Evolutionary conservation across 2,888 invertebrate species (phyloP).

Genomic region (Polydrusus tereticollis): DNA sequence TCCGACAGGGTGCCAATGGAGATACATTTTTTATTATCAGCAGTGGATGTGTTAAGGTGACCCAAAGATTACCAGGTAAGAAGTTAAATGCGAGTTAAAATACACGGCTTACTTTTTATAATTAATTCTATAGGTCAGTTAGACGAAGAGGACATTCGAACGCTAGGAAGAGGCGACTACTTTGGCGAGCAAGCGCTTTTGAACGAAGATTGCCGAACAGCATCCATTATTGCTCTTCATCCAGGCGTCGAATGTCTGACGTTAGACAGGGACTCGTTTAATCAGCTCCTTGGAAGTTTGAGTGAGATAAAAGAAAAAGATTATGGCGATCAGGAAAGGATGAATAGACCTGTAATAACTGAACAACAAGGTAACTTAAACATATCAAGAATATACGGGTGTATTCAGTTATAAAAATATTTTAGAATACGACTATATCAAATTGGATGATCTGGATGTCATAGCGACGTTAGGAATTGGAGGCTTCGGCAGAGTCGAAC

Average conservation of each 20-base stretch:
- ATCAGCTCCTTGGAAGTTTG: conserved; percentile 81
- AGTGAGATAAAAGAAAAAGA: conserved; percentile 81
- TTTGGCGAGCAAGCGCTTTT: conserved; percentile 77
- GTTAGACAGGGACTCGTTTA: conserved; percentile 78
- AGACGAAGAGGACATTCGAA: conserved; percentile 72
- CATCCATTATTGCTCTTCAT: conserved; percentile 75
- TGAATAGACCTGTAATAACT: conserved; percentile 64
- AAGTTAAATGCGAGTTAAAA: neutral
- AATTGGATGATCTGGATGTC: conserved; percentile 73
- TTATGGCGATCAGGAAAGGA: conserved; percentile 76
- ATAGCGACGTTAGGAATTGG: conserved; percentile 78
- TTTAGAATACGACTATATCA: conserved; percentile 66
- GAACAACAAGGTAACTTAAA: conserved; percentile 56
- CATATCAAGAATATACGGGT: too few species aligned
- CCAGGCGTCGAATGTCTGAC: conserved; percentile 76
- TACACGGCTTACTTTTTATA: conserved; percentile 51
- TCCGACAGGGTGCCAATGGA: conserved; percentile 75
- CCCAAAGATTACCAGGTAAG: conserved; percentile 66
- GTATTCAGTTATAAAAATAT: too few species aligned
- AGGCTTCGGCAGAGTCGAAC: conserved; percentile 80
- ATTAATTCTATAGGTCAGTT: conserved; percentile 59
- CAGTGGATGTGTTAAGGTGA: conserved; percentile 72
- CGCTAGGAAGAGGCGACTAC: conserved; percentile 73
- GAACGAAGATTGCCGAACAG: conserved; percentile 77
- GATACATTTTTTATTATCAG: conserved; percentile 78